These are phyloP conservation scores for Plebejus melissa DNA, from an alignment of 2,888 invertebrate species.

Conservation along the genomic window DNA sequence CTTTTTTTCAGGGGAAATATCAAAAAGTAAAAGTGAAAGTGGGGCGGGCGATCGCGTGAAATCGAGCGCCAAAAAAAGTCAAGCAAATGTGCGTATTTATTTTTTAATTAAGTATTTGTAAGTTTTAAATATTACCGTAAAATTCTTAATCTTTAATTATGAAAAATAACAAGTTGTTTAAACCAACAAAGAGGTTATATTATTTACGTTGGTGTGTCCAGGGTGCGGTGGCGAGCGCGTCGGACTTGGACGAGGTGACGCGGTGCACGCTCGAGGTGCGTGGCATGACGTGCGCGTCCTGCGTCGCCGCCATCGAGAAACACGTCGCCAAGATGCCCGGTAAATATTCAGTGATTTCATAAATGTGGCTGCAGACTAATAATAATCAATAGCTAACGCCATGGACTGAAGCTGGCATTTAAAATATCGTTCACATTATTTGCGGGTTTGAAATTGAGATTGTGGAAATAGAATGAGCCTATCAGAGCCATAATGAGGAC, in stretches of 20 bases:
- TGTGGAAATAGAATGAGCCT: too few species aligned
- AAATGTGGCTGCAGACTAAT: too few species aligned
- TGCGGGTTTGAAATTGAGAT: too few species aligned
- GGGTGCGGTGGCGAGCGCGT: slow-evolving; percentile 44
- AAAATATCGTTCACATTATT: too few species aligned
- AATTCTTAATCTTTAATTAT: too few species aligned
- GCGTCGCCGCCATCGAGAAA: slow-evolving; percentile 97
- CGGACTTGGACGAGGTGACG: slow-evolving; percentile 54
- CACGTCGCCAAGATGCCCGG: slow-evolving; percentile 90
- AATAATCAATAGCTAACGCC: too few species aligned
- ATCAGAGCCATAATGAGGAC: too few species aligned
- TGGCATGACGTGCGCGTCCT: slow-evolving; percentile 98
- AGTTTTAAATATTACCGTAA: too few species aligned
- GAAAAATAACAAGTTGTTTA: too few species aligned
- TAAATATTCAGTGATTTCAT: slow-evolving; percentile 44
- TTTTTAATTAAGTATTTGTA: too few species aligned
- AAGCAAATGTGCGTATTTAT: slow-evolving; percentile 51
- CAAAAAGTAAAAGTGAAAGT: slow-evolving; percentile 46
- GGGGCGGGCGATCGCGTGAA: slow-evolving; percentile 56
- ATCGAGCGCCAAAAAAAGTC: slow-evolving; percentile 49
- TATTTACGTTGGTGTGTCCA: slow-evolving; percentile 33
- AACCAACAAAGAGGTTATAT: too few species aligned
- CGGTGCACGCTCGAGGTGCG: slow-evolving; percentile 85
- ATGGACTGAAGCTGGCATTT: too few species aligned
- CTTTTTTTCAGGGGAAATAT: slow-evolving; percentile 18